Evolutionary conservation across 2,113 vertebrate genomes (phyloP).

Genomic region (Melanotaenia duboulayi): DNA sequence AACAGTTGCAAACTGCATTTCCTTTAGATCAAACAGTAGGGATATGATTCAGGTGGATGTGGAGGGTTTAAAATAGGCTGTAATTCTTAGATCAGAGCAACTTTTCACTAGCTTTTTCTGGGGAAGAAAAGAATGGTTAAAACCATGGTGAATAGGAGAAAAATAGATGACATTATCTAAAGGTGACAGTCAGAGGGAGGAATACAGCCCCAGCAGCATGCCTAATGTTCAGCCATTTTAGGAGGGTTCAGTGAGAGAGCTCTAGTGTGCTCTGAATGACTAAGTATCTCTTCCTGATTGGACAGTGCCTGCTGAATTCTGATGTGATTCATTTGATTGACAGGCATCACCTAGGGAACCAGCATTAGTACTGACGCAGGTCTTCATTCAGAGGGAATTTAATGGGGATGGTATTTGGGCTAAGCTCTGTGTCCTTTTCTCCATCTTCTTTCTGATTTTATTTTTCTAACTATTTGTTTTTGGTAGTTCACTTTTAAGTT

Average conservation of each 20-base stretch:
- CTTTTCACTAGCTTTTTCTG: conserved; percentile 15
- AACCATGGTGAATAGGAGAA: conserved; percentile 45
- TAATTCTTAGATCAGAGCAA: conserved; percentile 31
- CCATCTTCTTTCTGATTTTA: neutral
- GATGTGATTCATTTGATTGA: conserved; percentile 77
- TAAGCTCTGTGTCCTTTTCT: conserved; percentile 20
- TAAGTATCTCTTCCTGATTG: conserved; percentile 74
- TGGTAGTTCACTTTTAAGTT: neutral
- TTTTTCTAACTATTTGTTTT: neutral
- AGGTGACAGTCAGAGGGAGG: conserved; percentile 73
- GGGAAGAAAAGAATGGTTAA: conserved; percentile 13
- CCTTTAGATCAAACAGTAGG: conserved; percentile 30
- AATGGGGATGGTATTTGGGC: conserved; percentile 32
- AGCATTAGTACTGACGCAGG: conserved; percentile 48
- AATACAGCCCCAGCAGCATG: conserved; percentile 68
- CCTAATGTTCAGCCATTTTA: conserved; percentile 81
- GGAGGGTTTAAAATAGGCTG: conserved; percentile 11
- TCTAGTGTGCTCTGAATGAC: conserved; percentile 77
- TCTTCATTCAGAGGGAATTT: conserved; percentile 41
- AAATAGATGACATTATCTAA: conserved; percentile 74
- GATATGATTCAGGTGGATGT: neutral
- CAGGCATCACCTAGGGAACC: conserved; percentile 74
- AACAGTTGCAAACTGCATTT: conserved; percentile 25
- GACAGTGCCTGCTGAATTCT: conserved; percentile 74
- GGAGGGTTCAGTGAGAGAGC: conserved; percentile 76